These are phyloP conservation scores for Neoseiulus cucumeris DNA, from an alignment of 1,140 invertebrate species.

Conservation along the genomic window DNA sequence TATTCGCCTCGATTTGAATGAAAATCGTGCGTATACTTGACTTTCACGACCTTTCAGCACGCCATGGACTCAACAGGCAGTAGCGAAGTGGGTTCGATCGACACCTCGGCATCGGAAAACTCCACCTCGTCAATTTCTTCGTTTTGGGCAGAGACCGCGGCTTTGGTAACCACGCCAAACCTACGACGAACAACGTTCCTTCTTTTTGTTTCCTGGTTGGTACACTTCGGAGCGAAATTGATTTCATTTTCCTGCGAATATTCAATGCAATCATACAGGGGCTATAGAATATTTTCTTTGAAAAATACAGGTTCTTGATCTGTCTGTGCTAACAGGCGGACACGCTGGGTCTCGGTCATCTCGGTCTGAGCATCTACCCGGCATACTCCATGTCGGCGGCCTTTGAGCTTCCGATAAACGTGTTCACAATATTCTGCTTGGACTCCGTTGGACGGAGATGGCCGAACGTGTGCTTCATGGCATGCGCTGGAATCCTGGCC, in stretches of 20 bases:
- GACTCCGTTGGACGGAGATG: slow-evolving; percentile 63
- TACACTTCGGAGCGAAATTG: neutral
- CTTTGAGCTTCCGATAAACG: slow-evolving; percentile 60
- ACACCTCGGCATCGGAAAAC: neutral
- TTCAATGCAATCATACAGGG: too few species aligned
- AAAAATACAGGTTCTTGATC: slow-evolving; percentile 45
- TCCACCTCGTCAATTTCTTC: neutral
- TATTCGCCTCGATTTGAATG: neutral
- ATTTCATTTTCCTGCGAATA: slow-evolving; percentile 3
- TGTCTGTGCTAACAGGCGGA: slow-evolving; percentile 67
- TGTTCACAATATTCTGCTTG: slow-evolving; percentile 50
- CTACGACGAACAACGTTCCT: neutral
- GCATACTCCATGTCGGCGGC: slow-evolving; percentile 61
- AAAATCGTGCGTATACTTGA: neutral
- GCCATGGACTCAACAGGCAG: neutral
- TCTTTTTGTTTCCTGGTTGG: neutral
- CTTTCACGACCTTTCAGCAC: neutral
- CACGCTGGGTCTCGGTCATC: slow-evolving; percentile 54
- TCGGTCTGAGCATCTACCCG: slow-evolving; percentile 54
- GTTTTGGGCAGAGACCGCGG: slow-evolving; percentile 1
- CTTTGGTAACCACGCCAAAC: neutral
- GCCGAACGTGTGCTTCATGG: slow-evolving; percentile 55
- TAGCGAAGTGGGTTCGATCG: neutral
- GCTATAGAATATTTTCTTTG: too few species aligned
- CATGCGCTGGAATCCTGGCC: slow-evolving; percentile 55